Evolutionary conservation across 2,113 vertebrate genomes (phyloP).

Genomic region (Dunckerocampus dactyliophorus): DNA sequence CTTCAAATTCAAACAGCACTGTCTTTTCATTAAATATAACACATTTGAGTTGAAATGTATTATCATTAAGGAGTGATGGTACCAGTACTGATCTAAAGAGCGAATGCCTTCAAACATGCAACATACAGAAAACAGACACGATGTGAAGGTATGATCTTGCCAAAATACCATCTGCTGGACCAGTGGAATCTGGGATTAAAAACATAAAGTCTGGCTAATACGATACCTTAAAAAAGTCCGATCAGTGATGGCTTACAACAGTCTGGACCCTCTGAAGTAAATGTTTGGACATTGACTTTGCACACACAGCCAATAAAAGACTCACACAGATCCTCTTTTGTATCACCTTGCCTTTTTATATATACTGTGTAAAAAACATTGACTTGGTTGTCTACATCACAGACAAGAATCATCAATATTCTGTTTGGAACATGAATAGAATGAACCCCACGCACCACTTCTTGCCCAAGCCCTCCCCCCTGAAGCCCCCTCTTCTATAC

Average conservation of each 20-base stretch:
- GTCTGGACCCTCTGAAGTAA: slow-evolving; percentile 34
- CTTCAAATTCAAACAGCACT: too few relatives aligned
- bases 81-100: too few relatives aligned
- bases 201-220: slow-evolving; percentile 45
- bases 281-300: neutral
- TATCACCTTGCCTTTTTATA: slow-evolving; percentile 64
- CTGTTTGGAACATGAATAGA: slow-evolving; percentile 65
- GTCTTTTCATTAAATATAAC: too few relatives aligned
- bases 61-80: too few relatives aligned
- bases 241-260: slow-evolving; percentile 28
- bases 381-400: slow-evolving; percentile 76
- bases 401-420: slow-evolving; percentile 78
- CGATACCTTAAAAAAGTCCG: slow-evolving; percentile 42
- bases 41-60: too few relatives aligned
- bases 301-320: slow-evolving; percentile 25
- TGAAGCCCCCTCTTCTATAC: slow-evolving; percentile 61
- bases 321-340: slow-evolving; percentile 17
- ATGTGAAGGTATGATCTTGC: slow-evolving; percentile 12
- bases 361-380: slow-evolving; percentile 55
- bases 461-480: slow-evolving; percentile 61
- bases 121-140: neutral
- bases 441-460: slow-evolving; percentile 57
- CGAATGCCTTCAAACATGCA: neutral
- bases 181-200: slow-evolving; percentile 51
- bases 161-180: slow-evolving; percentile 56